Base-by-base conservation (phyloP, 2,888 invertebrate species). In the Apodemia mormo region DNA sequence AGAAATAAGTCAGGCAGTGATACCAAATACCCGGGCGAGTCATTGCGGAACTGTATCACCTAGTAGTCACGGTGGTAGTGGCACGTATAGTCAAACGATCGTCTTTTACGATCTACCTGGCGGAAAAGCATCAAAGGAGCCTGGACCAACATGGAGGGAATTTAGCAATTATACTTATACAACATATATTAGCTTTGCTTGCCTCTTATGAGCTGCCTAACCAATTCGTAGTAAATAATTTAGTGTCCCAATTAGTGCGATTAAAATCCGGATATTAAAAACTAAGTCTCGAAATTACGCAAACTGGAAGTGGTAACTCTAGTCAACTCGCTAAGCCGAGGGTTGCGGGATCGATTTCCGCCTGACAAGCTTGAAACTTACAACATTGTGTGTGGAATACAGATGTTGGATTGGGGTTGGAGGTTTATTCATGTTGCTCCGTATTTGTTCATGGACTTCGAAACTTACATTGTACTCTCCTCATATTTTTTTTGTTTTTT, bases 341-440 rank as follows among this genome's bases (percentile, higher is more conserved):
- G 33, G 33, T 33, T 61, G 61, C 58, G 29, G 14, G 58, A 61
- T 61, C 58, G 58, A 61, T 61, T 61, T 61, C 58, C 58, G 58
- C 10, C 30, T 61, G 58, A 61, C 58, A 61, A 12, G 30, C 58
- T 29, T 33, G 30, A 29, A 61, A 61, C 58, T 61, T 33, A 61
- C 33, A 33, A 61, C 58, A 33, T 29, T 29, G 58, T 58, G 58
- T 58, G 56, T 56, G 29, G 58, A 58, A 58, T 58, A 58, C 58
- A 58, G 29, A 58, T 58, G 33, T 33, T 58, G 6, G 58, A 58
- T 12, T 58, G 30, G 58, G 58, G 58, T 12, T 58, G 58, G 58
- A 49, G 49, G 49, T 49, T 49, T 49, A 14, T 49, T 49, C 49
- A 49, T 45, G 12, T 45, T 43, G 43, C 43, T 45, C 9, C 12